Evolutionary conservation across 2,797 vertebrate species (phyloP), one percentile per base, ranked within the genome.

Genomic region (Diglossa cyanea): DNA sequence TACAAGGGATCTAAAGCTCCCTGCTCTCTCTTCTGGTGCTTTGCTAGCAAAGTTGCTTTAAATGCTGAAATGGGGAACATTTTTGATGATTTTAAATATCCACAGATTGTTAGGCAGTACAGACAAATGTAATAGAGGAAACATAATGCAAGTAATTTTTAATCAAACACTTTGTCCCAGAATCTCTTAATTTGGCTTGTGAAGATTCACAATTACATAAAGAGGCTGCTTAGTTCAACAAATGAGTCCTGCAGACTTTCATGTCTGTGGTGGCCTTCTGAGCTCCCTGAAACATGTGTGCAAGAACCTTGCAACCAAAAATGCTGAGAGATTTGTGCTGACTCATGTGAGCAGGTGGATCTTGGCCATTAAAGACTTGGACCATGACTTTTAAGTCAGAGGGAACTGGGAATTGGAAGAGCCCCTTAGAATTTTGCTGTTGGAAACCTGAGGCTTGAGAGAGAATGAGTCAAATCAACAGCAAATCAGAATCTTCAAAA

Each of bases 21-120:
- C 70, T 90, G 48, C n/a, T 77, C 71, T 92, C 33, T 75, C 50
- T 75, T 77, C 78, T 93, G 84, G 26, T 88, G 62, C 45, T 91
- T 90, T 74, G 35, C 83, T 91, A 63, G 66, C 55, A 54, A 70
- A 78, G 48, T 90, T 91, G 55, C 73, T 92, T 90, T 88, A 94
- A 81, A 71, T 88, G 66, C n/a, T 78, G 75, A 92, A 72, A 72
- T 58, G 33, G 37, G 58, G 75, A 78, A 55, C 17, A 11, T 72
- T 91, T 82, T 78, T 75, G 33, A 35, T 58, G 17, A 37, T 66
- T 60, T 44, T 54, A 88, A 94, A 25, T 60, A 73, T 45, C 62
- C 24, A 2, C n/a, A 58, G 72, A 48, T 86, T 88, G 31, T 76
- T 72, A 60, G 72, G 76, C 73, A 86, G 57, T 76, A 42, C 15